Base-by-base conservation (phyloP, 2,888 invertebrate genomes). In the Teleiodes luculella region DNA sequence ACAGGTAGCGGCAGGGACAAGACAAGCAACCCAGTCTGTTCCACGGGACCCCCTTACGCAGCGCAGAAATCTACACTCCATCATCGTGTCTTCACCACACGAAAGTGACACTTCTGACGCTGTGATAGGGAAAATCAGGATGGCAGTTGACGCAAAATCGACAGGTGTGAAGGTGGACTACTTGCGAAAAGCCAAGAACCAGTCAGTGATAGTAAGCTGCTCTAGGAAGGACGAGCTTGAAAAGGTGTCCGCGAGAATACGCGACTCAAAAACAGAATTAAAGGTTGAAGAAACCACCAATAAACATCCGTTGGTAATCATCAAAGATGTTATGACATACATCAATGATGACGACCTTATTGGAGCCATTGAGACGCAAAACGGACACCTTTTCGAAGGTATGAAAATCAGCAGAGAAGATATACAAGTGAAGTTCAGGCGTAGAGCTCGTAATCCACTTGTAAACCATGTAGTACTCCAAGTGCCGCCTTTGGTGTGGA, bases 201-300 rank as follows among this genome's bases (percentile, higher is more conserved):
- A 35, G 28, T 46, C 46, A 14, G 47, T 53, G 1, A 47, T 53
- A 28, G 6, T 53, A 11, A 36, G 53, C 13, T 53, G 46, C n/a
- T 10, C 10, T 4, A 53, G 36, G 3, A 28, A 47, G 10, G 46
- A 53, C 14, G 53, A 53, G 6, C 6, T 4, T 6, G 3, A 4
- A 3, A 24, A 3, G 6, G 3, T 4, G 6, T 6, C 24, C n/a
- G n/a, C n/a, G n/a, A n/a, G n/a, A n/a, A n/a, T n/a, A n/a, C n/a
- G n/a, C n/a, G n/a, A n/a, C n/a, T n/a, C n/a, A n/a, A n/a, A n/a
- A n/a, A n/a, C n/a, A n/a, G n/a, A n/a, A n/a, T n/a, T 24, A 6
- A 10, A 36, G 3, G 3, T 36, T 13, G 36, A 36, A 36, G 36
- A 36, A 13, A 13, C 36, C 2, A 13, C 13, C 3, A 36, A 36